phyloP scores from a whole-genome alignment of 2,113 vertebrate species.

The Apteryx owenii region DNA sequence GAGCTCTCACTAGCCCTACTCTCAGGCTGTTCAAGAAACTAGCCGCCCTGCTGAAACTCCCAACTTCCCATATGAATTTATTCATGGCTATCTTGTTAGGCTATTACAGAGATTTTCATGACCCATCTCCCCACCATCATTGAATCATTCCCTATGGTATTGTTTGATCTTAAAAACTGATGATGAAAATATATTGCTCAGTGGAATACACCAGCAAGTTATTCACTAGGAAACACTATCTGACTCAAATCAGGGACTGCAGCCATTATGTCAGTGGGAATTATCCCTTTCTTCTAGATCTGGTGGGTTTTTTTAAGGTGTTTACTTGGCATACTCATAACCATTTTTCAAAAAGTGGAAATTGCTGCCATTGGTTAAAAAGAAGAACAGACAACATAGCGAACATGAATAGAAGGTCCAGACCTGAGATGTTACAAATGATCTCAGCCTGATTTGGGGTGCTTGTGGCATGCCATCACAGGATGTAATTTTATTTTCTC shows the following conservation, averaged over 20 bases:
- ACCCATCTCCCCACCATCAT: not conserved
- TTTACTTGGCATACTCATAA: not conserved
- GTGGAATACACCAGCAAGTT: not conserved
- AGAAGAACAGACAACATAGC: not conserved
- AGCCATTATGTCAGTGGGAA: not conserved
- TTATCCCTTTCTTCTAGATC: not conserved
- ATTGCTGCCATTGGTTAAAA: not conserved
- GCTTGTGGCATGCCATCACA: not conserved
- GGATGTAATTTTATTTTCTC: not conserved
- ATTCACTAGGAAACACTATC: not conserved
- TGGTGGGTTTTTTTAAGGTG: not conserved
- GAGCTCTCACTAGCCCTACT: not conserved
- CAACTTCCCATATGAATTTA: not conserved
- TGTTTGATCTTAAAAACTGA: not conserved
- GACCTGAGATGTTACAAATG: not conserved
- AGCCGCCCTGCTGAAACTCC: not conserved
- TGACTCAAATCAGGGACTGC: not conserved
- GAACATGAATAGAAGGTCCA: not conserved
- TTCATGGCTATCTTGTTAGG: not conserved
- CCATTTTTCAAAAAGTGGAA: not conserved
- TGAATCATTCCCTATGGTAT: not conserved
- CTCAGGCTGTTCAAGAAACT: not conserved
- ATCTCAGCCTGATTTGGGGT: not conserved
- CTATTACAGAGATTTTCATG: not conserved
- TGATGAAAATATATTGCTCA: not conserved